Conservation (phyloP, 2,113 vertebrate genomes). For the Drymodes brunneopygia region DNA sequence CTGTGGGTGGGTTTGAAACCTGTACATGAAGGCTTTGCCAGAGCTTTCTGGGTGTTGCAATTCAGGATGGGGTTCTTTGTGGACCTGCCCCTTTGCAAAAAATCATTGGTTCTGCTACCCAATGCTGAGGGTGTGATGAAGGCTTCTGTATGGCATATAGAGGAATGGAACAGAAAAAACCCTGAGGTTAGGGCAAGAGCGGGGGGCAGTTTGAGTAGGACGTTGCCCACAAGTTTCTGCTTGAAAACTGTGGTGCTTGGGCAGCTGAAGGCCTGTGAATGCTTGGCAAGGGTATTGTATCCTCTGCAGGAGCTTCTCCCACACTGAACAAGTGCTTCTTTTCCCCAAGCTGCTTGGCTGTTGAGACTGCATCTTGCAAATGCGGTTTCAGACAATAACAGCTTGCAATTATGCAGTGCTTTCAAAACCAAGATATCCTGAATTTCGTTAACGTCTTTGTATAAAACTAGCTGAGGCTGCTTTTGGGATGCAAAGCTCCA, state of each 20-base stretch:
- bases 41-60: background rate
- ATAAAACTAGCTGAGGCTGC: conserved; percentile 58
- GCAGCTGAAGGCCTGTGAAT: background rate
- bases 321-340: conserved; percentile 29
- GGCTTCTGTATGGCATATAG: background rate
- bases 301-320: conserved; percentile 33
- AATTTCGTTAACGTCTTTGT: conserved; percentile 59
- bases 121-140: background rate
- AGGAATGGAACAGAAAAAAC: background rate
- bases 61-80: background rate
- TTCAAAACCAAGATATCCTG: conserved; percentile 64
- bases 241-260: background rate
- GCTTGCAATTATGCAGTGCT: conserved; percentile 65
- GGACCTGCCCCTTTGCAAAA: background rate
- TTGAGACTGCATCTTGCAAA: conserved; percentile 59
- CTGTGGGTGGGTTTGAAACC: background rate
- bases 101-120: background rate
- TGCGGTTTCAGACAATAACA: conserved; percentile 58
- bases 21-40: background rate
- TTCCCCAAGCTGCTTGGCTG: conserved; percentile 21
- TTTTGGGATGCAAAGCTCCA: conserved; percentile 45
- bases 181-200: background rate
- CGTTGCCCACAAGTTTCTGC: background rate
- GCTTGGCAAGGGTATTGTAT: background rate
- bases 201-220: background rate